Percentiles rank a stretch among this genome's conserved stretches.
phyloP scores from a whole-genome alignment of 2,888 invertebrate genomes.

The Keiferia lycopersicella region DNA sequence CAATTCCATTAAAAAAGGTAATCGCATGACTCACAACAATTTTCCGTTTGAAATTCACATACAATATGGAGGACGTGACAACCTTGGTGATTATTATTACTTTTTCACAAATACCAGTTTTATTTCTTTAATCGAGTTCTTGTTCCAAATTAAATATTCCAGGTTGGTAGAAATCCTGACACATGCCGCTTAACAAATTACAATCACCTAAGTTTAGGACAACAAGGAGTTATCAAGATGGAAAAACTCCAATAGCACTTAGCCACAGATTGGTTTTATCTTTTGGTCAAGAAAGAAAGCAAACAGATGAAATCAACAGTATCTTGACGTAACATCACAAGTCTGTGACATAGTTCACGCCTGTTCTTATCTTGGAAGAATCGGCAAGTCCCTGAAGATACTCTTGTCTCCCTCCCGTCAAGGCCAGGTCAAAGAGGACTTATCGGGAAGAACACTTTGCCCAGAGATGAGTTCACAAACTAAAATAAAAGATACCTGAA shows the following conservation, averaged over 20 bases:
- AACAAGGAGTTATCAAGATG: background rate
- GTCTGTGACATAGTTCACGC: background rate
- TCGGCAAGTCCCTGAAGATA: slow-evolving; percentile 1
- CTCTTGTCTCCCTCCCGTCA: background rate
- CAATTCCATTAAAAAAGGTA: slow-evolving; percentile 5
- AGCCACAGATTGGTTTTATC: too few species aligned
- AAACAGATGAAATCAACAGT: too few species aligned
- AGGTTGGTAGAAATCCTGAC: too few species aligned
- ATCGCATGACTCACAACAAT: slow-evolving; percentile 18
- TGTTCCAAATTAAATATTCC: too few species aligned
- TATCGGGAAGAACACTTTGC: slow-evolving; percentile 4
- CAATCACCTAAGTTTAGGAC: background rate
- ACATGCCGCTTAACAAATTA: too few species aligned
- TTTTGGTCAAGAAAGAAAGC: too few species aligned
- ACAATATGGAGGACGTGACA: slow-evolving; percentile 14
- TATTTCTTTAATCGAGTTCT: background rate
- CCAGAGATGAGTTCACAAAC: background rate
- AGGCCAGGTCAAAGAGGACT: slow-evolving; percentile 17
- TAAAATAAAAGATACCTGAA: slow-evolving; percentile 12
- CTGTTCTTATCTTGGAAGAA: background rate
- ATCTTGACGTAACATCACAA: too few species aligned
- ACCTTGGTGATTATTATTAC: slow-evolving; percentile 14
- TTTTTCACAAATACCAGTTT: slow-evolving; percentile 10
- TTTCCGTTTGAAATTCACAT: slow-evolving; percentile 18
- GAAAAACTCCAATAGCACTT: background rate